Conservation (phyloP, 2,797 vertebrate species). For the Mus minutoides region DNA sequence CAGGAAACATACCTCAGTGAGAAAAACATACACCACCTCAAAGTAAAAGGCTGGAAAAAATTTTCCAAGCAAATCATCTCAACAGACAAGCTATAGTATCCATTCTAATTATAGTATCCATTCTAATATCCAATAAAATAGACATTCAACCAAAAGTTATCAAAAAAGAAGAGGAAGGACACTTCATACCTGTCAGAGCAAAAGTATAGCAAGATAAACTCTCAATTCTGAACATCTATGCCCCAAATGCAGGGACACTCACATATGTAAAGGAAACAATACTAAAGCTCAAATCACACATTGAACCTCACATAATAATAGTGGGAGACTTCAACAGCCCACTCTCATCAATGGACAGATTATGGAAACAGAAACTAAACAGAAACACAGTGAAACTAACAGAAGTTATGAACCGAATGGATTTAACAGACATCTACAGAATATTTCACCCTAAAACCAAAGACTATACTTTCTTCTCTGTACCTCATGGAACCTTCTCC, state of each 20-base stretch:
- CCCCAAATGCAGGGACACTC: not conserved
- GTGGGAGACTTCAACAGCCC: not conserved
- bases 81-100: not conserved
- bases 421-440: not conserved
- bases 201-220: not conserved
- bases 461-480: too few species aligned
- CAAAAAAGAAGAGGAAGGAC: not conserved
- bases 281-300: not conserved
- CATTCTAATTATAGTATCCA: not conserved
- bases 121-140: not conserved
- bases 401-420: not conserved
- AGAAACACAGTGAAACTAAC: not conserved
- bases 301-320: not conserved
- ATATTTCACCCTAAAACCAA: not conserved
- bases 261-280: not conserved
- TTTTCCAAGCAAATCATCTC: not conserved
- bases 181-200: not conserved
- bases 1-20: not conserved
- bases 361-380: not conserved
- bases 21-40: not conserved
- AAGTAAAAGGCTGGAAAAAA: not conserved
- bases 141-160: not conserved
- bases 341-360: not conserved
- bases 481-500: too few species aligned
- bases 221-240: not conserved